These are phyloP conservation scores for Schlechtendalia chinensis DNA, from an alignment of 1,140 invertebrate genomes.

Conservation along the genomic window DNA sequence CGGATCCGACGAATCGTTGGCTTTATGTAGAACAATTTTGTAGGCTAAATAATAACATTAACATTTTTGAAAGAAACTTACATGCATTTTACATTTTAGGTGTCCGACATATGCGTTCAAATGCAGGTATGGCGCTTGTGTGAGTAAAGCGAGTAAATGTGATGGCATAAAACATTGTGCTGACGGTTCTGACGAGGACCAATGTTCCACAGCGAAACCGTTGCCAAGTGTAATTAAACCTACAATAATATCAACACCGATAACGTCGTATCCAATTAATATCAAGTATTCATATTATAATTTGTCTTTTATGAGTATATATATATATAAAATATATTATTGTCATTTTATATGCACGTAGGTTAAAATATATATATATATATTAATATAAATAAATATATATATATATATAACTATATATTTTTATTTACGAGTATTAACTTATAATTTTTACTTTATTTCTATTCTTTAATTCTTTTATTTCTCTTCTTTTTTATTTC, in stretches of 20 bases:
- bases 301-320: too few relatives aligned
- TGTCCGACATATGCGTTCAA: constrained; percentile 33
- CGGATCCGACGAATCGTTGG: constrained; percentile 51
- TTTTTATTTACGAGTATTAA: too few relatives aligned
- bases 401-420: too few relatives aligned
- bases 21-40: background rate
- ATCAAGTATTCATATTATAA: background rate
- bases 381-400: too few relatives aligned
- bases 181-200: background rate
- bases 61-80: background rate
- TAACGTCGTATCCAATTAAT: background rate
- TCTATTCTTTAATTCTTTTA: too few relatives aligned
- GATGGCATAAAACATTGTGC: constrained; percentile 50
- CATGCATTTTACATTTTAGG: background rate
- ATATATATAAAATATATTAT: too few relatives aligned
- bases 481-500: too few relatives aligned
- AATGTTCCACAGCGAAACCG: background rate
- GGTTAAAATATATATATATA: too few relatives aligned
- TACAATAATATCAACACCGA: background rate
- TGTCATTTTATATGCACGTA: too few relatives aligned
- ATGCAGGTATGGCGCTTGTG: constrained; percentile 63
- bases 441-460: too few relatives aligned
- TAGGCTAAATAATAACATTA: background rate
- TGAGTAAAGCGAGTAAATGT: constrained; percentile 61
- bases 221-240: background rate